Evolutionary conservation across 2,888 invertebrate genomes (phyloP).

Genomic region (Drosophila antonietae): DNA sequence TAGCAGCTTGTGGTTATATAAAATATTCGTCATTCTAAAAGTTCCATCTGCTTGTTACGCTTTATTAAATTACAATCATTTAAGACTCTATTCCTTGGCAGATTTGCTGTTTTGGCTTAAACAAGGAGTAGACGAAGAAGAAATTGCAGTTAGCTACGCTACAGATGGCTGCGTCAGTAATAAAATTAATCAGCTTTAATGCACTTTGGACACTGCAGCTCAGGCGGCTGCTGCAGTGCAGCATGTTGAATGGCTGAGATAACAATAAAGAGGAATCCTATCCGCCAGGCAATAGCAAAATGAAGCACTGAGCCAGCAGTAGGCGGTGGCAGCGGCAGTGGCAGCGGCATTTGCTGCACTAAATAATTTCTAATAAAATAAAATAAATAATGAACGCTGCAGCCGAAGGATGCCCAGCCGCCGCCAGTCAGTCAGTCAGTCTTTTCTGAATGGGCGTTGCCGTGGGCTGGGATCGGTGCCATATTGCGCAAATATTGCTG

Average conservation of each 20-base stretch:
- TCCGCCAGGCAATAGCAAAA: slow-evolving; percentile 38
- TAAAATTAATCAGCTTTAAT: slow-evolving; percentile 79
- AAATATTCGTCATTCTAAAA: not conserved
- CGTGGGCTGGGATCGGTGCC: slow-evolving; percentile 1
- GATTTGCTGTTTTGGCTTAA: slow-evolving; percentile 23
- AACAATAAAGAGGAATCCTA: slow-evolving; percentile 74
- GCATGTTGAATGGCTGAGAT: slow-evolving; percentile 70
- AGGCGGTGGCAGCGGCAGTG: slow-evolving; percentile 14
- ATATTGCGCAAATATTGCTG: slow-evolving; percentile 71
- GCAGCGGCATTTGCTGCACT: slow-evolving; percentile 53
- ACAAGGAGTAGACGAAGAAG: not conserved
- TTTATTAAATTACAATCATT: slow-evolving; percentile 5
- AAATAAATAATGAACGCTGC: slow-evolving; percentile 79
- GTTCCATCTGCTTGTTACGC: slow-evolving; percentile 2
- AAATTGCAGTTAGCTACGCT: slow-evolving; percentile 15
- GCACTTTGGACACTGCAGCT: slow-evolving; percentile 52
- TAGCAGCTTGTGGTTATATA: not conserved
- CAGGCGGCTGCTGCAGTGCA: slow-evolving; percentile 10
- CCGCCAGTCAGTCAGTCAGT: not conserved
- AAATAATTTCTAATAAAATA: slow-evolving; percentile 81
- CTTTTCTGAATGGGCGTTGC: not conserved
- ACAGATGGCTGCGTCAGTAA: slow-evolving; percentile 45
- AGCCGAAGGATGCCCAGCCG: slow-evolving; percentile 43
- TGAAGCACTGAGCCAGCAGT: slow-evolving; percentile 19
- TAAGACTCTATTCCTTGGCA: slow-evolving; percentile 6